Conservation (phyloP, 2,888 invertebrate genomes). For the Rhabditoides inermis region DNA sequence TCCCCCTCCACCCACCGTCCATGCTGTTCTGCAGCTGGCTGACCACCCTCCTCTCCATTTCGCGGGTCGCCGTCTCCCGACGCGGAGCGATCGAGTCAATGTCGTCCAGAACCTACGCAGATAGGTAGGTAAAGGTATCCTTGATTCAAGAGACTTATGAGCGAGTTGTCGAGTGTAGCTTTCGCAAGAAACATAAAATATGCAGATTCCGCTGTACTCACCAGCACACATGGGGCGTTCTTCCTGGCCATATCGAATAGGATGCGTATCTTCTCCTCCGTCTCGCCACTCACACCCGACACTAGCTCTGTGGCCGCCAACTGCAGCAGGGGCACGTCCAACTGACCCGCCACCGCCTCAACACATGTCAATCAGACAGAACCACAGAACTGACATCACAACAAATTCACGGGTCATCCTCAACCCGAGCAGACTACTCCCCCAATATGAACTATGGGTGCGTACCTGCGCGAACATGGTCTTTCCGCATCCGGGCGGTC, state of each 20-base stretch:
- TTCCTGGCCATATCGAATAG: slow-evolving; percentile 73
- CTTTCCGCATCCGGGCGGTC: slow-evolving; percentile 86
- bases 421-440: no score
- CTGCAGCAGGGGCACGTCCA: slow-evolving; percentile 74
- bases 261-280: slow-evolving; percentile 82
- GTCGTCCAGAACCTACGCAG: slow-evolving; percentile 77
- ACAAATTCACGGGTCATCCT: no score
- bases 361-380: slow-evolving; percentile 11
- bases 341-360: slow-evolving; percentile 56
- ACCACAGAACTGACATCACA: background rate
- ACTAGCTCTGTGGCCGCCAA: slow-evolving; percentile 84
- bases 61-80: slow-evolving; percentile 77
- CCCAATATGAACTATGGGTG: no score
- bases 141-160: no score
- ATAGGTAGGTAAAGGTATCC: no score
- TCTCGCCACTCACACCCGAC: slow-evolving; percentile 87
- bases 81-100: slow-evolving; percentile 90
- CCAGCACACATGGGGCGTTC: slow-evolving; percentile 39
- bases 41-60: slow-evolving; percentile 91
- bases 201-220: slow-evolving; percentile 4
- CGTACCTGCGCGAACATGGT: slow-evolving; percentile 47
- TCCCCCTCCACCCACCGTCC: slow-evolving; percentile 63
- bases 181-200: no score
- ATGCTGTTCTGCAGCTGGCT: slow-evolving; percentile 80
- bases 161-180: no score